These are phyloP conservation scores for Alectoris magna DNA, from an alignment of 2,797 vertebrate species.

Conservation along the genomic window DNA sequence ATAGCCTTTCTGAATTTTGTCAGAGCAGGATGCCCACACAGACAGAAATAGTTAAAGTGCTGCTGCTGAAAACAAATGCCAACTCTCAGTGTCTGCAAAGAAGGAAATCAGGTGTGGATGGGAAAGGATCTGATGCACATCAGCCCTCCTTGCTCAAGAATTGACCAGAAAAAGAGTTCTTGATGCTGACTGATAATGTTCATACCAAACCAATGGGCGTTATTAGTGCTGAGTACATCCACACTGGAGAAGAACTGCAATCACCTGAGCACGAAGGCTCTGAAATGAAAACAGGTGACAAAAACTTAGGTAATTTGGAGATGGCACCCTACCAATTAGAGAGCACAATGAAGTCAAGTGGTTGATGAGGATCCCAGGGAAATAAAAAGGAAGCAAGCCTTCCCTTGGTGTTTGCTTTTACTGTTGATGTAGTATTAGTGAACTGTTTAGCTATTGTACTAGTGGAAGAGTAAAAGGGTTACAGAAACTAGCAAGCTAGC, in stretches of 20 bases:
- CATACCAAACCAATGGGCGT: background rate
- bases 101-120: background rate
- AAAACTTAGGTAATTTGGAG: background rate
- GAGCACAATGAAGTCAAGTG: fast-evolving
- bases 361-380: background rate
- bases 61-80: background rate
- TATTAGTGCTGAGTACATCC: background rate
- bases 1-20: background rate
- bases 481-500: fast-evolving
- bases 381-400: background rate
- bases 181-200: background rate
- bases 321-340: background rate
- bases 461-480: fast-evolving
- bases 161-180: background rate
- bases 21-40: background rate
- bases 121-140: background rate
- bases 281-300: background rate
- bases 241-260: background rate
- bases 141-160: background rate
- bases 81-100: background rate
- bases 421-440: fast-evolving
- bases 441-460: fast-evolving
- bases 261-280: background rate
- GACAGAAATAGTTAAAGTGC: background rate
- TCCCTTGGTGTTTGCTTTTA: fast-evolving